Percentiles rank a stretch among this genome's conserved stretches.
These are phyloP conservation scores for Characodon lateralis DNA, from an alignment of 2,797 vertebrate genomes.

Conservation along the genomic window DNA sequence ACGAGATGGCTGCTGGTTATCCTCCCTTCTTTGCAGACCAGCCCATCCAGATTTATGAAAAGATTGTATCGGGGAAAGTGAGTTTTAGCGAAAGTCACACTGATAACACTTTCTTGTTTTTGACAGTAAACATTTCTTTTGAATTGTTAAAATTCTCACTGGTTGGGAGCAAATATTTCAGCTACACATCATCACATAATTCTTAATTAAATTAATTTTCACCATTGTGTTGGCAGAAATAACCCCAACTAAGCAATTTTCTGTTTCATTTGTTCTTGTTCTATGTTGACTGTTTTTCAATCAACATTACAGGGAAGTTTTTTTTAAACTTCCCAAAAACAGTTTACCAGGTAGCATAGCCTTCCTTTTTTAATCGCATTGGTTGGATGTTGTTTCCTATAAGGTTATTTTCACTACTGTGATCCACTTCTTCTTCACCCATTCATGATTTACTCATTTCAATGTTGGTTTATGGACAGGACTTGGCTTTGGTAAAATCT, in stretches of 20 bases:
- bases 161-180: too few relatives aligned
- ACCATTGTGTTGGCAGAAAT: too few relatives aligned
- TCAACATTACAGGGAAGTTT: too few relatives aligned
- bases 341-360: neutral
- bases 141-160: too few relatives aligned
- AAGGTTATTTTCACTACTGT: neutral
- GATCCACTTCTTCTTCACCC: too few relatives aligned
- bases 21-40: slow-evolving; percentile 96
- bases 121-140: neutral
- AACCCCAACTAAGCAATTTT: too few relatives aligned
- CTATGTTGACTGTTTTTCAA: too few relatives aligned
- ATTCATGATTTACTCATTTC: neutral
- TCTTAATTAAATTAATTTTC: too few relatives aligned
- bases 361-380: neutral
- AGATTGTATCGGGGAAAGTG: slow-evolving; percentile 97
- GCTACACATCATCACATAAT: too few relatives aligned
- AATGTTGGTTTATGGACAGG: neutral
- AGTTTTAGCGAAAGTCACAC: slow-evolving; percentile 37
- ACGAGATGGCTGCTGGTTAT: slow-evolving; percentile 99
- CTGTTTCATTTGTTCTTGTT: neutral
- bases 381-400: neutral
- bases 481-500: neutral
- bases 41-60: slow-evolving; percentile 96
- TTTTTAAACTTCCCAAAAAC: neutral
- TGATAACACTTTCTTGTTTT: neutral